phyloP scores from a whole-genome alignment of 2,888 invertebrate genomes.

The Dendrolimus pini region DNA sequence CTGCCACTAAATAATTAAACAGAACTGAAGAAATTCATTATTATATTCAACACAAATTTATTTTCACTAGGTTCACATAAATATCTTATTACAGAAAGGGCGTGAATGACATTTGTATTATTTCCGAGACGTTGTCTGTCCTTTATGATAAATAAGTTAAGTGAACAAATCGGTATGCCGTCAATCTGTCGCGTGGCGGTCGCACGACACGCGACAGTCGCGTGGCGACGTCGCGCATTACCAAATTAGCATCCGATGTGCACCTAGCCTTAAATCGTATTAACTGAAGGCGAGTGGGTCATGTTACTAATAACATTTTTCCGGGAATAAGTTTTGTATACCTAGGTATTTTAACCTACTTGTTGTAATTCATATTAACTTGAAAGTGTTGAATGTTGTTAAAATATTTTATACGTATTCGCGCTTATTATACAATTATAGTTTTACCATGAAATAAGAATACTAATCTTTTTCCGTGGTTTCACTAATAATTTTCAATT shows the following conservation, averaged over 20 bases:
- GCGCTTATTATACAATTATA: too few relatives aligned
- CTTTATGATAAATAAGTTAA: slow-evolving; percentile 58
- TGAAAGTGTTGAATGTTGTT: too few relatives aligned
- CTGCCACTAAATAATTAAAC: too few relatives aligned
- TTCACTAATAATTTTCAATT: too few relatives aligned
- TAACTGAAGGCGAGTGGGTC: slow-evolving; percentile 32
- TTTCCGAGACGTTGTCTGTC: slow-evolving; percentile 47
- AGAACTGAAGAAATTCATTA: too few relatives aligned
- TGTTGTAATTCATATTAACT: not conserved
- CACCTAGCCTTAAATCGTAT: slow-evolving; percentile 53
- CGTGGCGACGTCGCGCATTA: slow-evolving; percentile 58
- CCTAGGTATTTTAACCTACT: not conserved
- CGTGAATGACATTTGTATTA: slow-evolving; percentile 35
- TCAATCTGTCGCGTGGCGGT: slow-evolving; percentile 58
- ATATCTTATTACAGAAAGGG: slow-evolving; percentile 10
- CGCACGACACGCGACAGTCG: slow-evolving; percentile 44
- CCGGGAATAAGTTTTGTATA: slow-evolving; percentile 5
- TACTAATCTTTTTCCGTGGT: too few relatives aligned
- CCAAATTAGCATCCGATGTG: slow-evolving; percentile 65
- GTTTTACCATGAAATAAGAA: too few relatives aligned
- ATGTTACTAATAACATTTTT: slow-evolving; percentile 35
- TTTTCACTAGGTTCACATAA: not conserved
- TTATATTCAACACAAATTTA: too few relatives aligned
- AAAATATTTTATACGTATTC: too few relatives aligned
- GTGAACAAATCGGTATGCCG: slow-evolving; percentile 64